phyloP scores from a whole-genome alignment of 1,140 invertebrate genomes.

The Drosophila orena region DNA sequence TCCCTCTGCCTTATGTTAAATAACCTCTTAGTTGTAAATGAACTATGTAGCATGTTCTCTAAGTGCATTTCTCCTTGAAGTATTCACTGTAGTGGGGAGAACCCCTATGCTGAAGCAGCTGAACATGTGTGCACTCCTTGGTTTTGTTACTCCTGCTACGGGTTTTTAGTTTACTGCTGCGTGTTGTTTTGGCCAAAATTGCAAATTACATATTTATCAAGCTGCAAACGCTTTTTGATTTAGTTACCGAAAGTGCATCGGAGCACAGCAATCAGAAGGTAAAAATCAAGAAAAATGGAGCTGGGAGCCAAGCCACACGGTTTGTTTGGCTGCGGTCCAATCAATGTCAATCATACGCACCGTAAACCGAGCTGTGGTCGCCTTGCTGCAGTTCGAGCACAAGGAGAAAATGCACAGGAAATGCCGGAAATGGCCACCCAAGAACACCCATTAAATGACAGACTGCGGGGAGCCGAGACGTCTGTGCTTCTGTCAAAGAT shows the following conservation, averaged over 20 bases:
- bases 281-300: neutral
- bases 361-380: conserved; percentile 37
- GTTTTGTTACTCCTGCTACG: conserved; percentile 8
- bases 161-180: conserved; percentile 21
- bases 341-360: conserved; percentile 62
- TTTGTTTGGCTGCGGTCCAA: conserved; percentile 35
- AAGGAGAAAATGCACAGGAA: conserved; percentile 12
- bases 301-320: conserved; percentile 6
- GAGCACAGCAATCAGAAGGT: conserved; percentile 11
- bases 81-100: conserved; percentile 17
- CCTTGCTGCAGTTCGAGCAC: conserved; percentile 9
- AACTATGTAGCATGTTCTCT: no score
- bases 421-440: neutral
- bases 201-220: conserved; percentile 62
- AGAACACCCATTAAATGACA: conserved; percentile 12
- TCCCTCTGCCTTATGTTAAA: neutral
- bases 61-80: neutral
- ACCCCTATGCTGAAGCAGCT: neutral
- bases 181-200: conserved; percentile 45
- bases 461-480: neutral
- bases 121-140: conserved; percentile 8
- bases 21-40: neutral
- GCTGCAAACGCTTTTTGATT: conserved; percentile 58
- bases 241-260: conserved; percentile 41
- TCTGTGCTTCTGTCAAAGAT: conserved; percentile 3